Base-by-base conservation (phyloP, 2,888 invertebrate species). In the Idaea biselata region DNA sequence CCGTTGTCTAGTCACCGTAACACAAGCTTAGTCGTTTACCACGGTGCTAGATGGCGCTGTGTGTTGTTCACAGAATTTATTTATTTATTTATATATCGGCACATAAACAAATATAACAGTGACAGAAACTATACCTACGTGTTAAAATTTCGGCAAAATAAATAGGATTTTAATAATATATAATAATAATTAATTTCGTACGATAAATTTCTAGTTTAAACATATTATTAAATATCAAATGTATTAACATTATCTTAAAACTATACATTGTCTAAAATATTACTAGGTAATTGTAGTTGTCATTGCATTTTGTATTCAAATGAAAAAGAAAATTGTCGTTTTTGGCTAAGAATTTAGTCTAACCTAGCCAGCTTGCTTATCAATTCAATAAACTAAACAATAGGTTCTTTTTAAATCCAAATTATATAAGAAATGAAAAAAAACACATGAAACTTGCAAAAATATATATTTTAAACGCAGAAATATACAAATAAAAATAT, bases 41-140 rank as follows among this genome's bases (percentile, higher is more conserved):
- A n/a, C n/a, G n/a, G n/a, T n/a, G n/a, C n/a, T n/a, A n/a, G n/a
- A n/a, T n/a, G n/a, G n/a, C n/a, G n/a, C n/a, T n/a, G n/a, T n/a
- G n/a, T n/a, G n/a, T n/a, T n/a, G n/a, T n/a, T n/a, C n/a, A n/a
- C n/a, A n/a, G n/a, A n/a, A n/a, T n/a, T n/a, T n/a, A n/a, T n/a
- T n/a, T n/a, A n/a, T 32, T 2, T 32, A 8, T 32, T 32, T 32
- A 2, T 2, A 32, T 32, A 8, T 44, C 44, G 8, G 3, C 11
- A 44, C 44, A 44, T 7, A 7, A 33, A 44, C 11, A 8, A 44
- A 44, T 11, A 25, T 32, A 32, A 32, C 14, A 44, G 11, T 17
- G 59, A 58, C 68, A 73, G 73, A 78, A 80, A 79, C 77, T 70
- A 73, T 79, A 78, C 76, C 73, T 73, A 78, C 68, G 66, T 74